Base-by-base conservation (phyloP, 2,113 vertebrate genomes). In the Fukomys damarensis region DNA sequence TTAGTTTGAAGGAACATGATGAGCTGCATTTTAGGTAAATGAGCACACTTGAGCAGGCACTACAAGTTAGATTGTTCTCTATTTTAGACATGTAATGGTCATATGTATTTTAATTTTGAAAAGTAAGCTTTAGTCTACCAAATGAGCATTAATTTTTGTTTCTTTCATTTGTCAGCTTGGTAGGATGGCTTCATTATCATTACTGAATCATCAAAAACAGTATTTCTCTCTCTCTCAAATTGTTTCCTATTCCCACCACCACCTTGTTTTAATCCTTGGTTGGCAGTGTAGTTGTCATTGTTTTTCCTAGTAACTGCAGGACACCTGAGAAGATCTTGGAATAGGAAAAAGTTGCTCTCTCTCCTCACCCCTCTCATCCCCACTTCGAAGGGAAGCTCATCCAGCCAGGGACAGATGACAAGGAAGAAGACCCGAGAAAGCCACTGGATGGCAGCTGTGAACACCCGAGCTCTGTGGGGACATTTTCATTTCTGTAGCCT, bases 11-110 rank as follows among this genome's bases (percentile, higher is more conserved):
- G 43, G n/a, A 32, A 35, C 30, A 13, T 89, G 1, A 28, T 58
- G n/a, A 89, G 59, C 38, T 87, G 0, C 88, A 56, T 82, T 96
- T 94, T 85, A 82, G 66, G 84, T 74, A 93, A 63, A 92, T 90
- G 43, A 93, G 52, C 84, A 35, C 58, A 93, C 95, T 94, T 79
- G 59, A 81, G 28, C 20, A 77, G 22, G 16, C 41, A 59, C 30
- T 94, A 68, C 79, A 54, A 43, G 49, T 81, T 38, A 66, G 26
- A 56, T 83, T 91, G 54, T 96, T 43, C 41, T 89, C 41, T 89
- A 56, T 85, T 92, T 59, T 16, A 52, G 6, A 7, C 68, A 56
- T 70, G 38, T 83, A 91, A 38, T 65, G 20, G 1, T 77, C 52
- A 0, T 65, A 49, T 22, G 85, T 81, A 41, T 43, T 93, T 82